phyloP scores from a whole-genome alignment of 2,797 vertebrate genomes.

The Lutra lutra region DNA sequence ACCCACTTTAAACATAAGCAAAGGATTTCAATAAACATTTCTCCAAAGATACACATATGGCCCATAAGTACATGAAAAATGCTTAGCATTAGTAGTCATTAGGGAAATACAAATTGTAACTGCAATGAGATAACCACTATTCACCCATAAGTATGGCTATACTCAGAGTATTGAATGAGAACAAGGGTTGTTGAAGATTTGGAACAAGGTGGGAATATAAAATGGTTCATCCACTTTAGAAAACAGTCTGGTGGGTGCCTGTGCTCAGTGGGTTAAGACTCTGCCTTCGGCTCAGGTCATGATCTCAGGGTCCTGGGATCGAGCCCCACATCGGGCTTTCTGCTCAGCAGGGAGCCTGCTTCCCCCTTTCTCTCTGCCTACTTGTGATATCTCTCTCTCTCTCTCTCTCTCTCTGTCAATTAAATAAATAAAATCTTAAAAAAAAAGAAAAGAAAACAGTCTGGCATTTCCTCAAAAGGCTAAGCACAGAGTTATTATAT shows the following conservation, averaged over 20 bases:
- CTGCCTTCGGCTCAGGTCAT: too few species aligned
- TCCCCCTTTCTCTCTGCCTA: too few species aligned
- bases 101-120: constrained; percentile 31
- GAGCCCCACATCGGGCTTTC: too few species aligned
- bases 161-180: background rate
- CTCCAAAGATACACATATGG: background rate
- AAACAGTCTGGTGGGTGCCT: background rate
- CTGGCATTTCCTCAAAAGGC: background rate
- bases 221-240: background rate
- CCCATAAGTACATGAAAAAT: background rate
- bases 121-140: background rate
- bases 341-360: too few species aligned
- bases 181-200: background rate
- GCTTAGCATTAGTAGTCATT: background rate
- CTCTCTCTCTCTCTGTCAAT: too few species aligned
- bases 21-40: background rate
- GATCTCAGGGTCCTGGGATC: too few species aligned
- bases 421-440: too few species aligned
- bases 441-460: background rate
- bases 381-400: too few species aligned
- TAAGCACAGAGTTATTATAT: background rate
- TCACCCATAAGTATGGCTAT: background rate
- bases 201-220: background rate
- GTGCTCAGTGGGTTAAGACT: too few species aligned
- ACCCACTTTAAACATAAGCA: background rate